phyloP scores from a whole-genome alignment of 2,113 vertebrate species.

The Halcyon malimbica region DNA sequence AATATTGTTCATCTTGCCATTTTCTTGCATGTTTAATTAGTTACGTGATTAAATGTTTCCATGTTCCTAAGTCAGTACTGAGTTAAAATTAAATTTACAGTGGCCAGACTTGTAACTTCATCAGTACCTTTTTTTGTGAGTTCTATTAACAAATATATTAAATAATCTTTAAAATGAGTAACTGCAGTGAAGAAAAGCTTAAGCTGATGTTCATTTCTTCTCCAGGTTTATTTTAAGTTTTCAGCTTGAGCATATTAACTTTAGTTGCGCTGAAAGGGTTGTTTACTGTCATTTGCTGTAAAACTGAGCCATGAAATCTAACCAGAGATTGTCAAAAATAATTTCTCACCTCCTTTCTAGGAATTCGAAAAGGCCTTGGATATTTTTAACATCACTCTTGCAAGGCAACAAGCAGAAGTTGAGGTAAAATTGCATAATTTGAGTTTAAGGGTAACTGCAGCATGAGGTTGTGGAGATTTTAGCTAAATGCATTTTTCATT shows the following conservation, averaged over 20 bases:
- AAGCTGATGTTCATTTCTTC: not conserved
- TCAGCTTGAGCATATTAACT: not conserved
- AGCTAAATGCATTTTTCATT: not conserved
- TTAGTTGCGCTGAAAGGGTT: not conserved
- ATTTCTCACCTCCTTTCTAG: constrained; percentile 70
- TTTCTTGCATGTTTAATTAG: not conserved
- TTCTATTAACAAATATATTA: not conserved
- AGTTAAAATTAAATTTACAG: not conserved
- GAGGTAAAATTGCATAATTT: constrained; percentile 82
- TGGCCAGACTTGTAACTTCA: not conserved
- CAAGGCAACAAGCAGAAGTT: constrained; percentile 94
- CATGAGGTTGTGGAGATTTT: not conserved
- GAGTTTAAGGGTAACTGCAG: not conserved
- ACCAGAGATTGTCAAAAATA: not conserved
- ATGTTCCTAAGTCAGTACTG: not conserved
- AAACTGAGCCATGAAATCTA: not conserved
- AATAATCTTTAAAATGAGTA: not conserved
- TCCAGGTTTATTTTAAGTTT: not conserved
- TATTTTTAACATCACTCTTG: constrained; percentile 96
- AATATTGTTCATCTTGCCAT: not conserved
- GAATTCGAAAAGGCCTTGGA: constrained; percentile 88
- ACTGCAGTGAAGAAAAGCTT: not conserved
- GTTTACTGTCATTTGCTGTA: not conserved
- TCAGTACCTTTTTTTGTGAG: not conserved
- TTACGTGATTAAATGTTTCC: not conserved